Percentiles rank a stretch among this genome's conserved stretches.
phyloP scores from a whole-genome alignment of 2,888 invertebrate species.

The Drosophila siamana region DNA sequence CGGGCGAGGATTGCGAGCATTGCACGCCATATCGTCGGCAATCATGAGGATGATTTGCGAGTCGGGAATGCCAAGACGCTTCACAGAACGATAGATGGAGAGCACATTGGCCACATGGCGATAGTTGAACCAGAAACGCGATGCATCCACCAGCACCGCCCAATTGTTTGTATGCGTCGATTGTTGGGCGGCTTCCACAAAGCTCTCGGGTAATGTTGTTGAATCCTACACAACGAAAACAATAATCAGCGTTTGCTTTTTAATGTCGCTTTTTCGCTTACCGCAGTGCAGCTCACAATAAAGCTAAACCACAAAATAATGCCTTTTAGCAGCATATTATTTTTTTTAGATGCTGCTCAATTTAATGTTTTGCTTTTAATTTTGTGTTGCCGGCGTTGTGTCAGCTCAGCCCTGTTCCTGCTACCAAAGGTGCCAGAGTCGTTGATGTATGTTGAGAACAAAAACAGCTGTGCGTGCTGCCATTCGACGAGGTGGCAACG shows the following conservation, averaged over 20 bases:
- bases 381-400: constrained; percentile 33
- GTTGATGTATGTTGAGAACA: not conserved
- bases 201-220: constrained; percentile 77
- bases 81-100: constrained; percentile 98
- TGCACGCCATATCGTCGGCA: constrained; percentile 99
- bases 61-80: constrained; percentile 99
- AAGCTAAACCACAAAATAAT: constrained; percentile 21
- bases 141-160: constrained; percentile 99
- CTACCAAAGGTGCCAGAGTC: constrained; percentile 20
- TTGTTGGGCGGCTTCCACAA: constrained; percentile 80
- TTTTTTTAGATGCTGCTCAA: not conserved
- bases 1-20: constrained; percentile 98
- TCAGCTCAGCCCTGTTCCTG: constrained; percentile 39
- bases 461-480: constrained; percentile 32
- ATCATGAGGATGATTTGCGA: constrained; percentile 99
- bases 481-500: constrained; percentile 23
- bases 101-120: constrained; percentile 99
- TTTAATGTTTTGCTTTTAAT: constrained; percentile 14
- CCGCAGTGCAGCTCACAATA: constrained; percentile 16
- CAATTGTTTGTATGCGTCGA: constrained; percentile 97
- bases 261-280: constrained; percentile 16
- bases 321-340: constrained; percentile 29
- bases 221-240: constrained; percentile 31
- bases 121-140: constrained; percentile 99
- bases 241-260: not conserved